Percentiles rank a stretch among this genome's conserved stretches.
phyloP scores from a whole-genome alignment of 2,888 invertebrate species.

The Abrostola triplasia region DNA sequence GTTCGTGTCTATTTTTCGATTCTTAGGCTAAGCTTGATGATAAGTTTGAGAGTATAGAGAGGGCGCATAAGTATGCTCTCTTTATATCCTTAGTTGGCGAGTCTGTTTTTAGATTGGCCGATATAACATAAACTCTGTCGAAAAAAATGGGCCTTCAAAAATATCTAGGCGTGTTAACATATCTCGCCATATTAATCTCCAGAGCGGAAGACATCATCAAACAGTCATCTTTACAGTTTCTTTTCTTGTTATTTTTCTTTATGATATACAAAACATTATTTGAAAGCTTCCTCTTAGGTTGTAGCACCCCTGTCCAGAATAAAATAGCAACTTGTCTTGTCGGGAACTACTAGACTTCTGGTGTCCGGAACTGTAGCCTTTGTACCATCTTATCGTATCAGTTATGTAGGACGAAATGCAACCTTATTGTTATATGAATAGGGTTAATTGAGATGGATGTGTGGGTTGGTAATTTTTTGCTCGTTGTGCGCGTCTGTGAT shows the following conservation, averaged over 20 bases:
- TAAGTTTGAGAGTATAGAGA: no score
- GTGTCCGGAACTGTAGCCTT: slow-evolving; percentile 66
- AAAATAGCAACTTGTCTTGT: slow-evolving; percentile 73
- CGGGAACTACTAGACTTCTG: slow-evolving; percentile 69
- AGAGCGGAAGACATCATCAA: no score
- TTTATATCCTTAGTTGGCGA: background rate
- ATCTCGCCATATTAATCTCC: no score
- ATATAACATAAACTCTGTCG: no score
- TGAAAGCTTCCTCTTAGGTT: slow-evolving; percentile 24
- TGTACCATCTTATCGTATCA: slow-evolving; percentile 14
- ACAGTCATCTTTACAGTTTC: no score
- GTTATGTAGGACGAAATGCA: slow-evolving; percentile 11
- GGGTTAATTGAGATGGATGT: background rate
- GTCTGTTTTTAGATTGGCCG: background rate
- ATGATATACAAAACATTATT: no score
- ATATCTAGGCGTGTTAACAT: no score
- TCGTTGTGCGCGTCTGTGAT: slow-evolving; percentile 29
- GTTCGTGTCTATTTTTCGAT: no score
- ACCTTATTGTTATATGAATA: slow-evolving; percentile 24
- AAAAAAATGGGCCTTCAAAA: no score
- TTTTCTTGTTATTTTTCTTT: no score
- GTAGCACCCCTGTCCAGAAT: slow-evolving; percentile 67
- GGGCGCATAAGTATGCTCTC: no score
- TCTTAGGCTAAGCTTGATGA: no score
- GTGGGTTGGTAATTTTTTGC: slow-evolving; percentile 34